Evolutionary conservation across 2,888 invertebrate species (phyloP), one percentile per base, ranked within the genome.

Genomic region (Prosopocoilus inquinatus): DNA sequence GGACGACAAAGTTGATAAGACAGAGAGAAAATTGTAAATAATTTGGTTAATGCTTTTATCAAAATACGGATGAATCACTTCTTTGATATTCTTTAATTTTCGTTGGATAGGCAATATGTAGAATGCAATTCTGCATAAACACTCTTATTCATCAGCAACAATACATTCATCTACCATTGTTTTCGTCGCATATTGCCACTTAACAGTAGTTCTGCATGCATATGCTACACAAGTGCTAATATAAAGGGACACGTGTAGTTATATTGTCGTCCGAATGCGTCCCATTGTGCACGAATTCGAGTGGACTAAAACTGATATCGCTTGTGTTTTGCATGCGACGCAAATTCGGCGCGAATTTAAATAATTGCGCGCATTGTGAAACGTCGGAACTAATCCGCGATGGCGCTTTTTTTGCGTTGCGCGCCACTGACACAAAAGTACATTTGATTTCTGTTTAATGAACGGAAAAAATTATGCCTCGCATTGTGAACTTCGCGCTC

Each of bases 181-280:
- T 46, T 65, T 61, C 63, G 41, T 62, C 63, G 61, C 67, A 70
- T 69, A 69, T 69, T 69, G 68, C 68, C 68, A 66, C 67, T 70
- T 68, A 66, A 69, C 69, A 65, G 66, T 59, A 62, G 62, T 64
- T 64, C 58, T 55, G 65, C 64, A 64, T 67, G 66, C 53, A 50
- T 48, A 62, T 60, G 60, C 61, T 66, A 63, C 62, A 64, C 64
- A 66, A 66, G 65, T 64, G 64, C 65, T 58, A 61, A 58, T 60
- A 61, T 60, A 59, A 61, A 53, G 58, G 56, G 67, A 65, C 68
- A 67, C 67, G 65, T 41, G 41, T 41, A 41, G 41, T 41, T 41
- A 5, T 28, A 41, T 41, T 41, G 41, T 41, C 41, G 16, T 15
- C 13, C 41, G 15, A 41, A 41, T 13, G 41, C 41, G 9, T 9